Evolutionary conservation across 2,113 vertebrate genomes (phyloP), one percentile per base, ranked within the genome.

Genomic region (Hyla sarda): DNA sequence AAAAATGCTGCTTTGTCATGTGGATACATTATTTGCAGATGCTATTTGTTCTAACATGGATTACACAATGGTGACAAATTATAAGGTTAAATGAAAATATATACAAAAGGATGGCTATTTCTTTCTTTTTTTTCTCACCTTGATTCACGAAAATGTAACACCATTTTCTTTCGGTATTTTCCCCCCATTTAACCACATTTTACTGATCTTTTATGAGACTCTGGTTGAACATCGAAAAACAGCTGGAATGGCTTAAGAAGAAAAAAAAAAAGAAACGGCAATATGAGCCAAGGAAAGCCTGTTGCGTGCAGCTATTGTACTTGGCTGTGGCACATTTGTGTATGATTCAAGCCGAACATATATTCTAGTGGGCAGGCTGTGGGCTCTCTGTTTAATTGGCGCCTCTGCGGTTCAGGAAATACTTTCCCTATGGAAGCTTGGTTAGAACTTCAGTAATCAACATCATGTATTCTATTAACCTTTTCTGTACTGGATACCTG

Each of bases 271-370:
- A 77, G 69, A 67, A 82, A 11, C 10, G 9, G 41, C 32, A 52
- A 30, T 62, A 25, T 65, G 65, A 74, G 85, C 76, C 84, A 80
- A 80, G 60, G 60, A 41, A 73, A 86, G 76, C 78, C 77, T 87
- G 85, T 87, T 87, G 85, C 69, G 65, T 87, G 78, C 85, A 48
- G 54, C 52, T 81, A 74, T 82, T 86, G 77, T 82, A 30, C 69
- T 87, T 87, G 85, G 85, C 77, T 82, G 85, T 81, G 78, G 67
- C 67, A 86, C 65, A 50, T 87, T 81, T 87, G 78, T 87, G 85
- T 62, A 82, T 81, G 85, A 87, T 82, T 87, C 85, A 82, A 41
- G 78, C 78, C 28, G 67, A 48, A 86, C 60, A 82, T 82, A 81
- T 87, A 87, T 82, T 74, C 85, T 72, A 74, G 77, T 82, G 85